These are phyloP conservation scores for Platypus cylindrus DNA, from an alignment of 2,888 invertebrate species.

Conservation along the genomic window DNA sequence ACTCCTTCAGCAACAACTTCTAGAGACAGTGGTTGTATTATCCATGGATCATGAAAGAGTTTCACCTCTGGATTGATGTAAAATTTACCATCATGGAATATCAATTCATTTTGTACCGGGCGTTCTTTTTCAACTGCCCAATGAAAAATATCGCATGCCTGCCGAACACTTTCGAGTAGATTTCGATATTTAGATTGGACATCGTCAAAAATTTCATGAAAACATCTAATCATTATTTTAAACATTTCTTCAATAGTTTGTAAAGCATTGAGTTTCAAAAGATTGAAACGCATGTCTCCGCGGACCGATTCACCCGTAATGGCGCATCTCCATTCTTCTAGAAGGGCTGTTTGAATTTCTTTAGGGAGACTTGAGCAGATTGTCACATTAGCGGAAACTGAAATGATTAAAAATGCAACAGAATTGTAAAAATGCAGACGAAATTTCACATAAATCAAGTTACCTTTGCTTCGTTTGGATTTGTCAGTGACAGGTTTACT, in stretches of 20 bases:
- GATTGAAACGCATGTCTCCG: constrained; percentile 36
- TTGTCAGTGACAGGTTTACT: constrained; percentile 7
- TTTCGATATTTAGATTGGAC: constrained; percentile 31
- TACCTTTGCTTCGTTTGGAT: no score
- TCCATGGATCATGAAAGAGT: constrained; percentile 21
- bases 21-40: constrained; percentile 7
- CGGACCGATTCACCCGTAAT: constrained; percentile 44
- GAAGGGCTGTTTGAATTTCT: constrained; percentile 31
- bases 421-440: no score
- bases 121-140: constrained; percentile 35
- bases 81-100: constrained; percentile 34
- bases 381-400: no score
- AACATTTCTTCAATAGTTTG: constrained; percentile 38
- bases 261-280: constrained; percentile 37
- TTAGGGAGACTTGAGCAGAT: no score
- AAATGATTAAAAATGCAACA: no score
- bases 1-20: constrained; percentile 14
- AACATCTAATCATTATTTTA: constrained; percentile 37
- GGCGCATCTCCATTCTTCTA: constrained; percentile 46
- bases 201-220: constrained; percentile 40
- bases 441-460: no score
- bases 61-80: constrained; percentile 28
- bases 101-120: constrained; percentile 33
- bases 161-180: constrained; percentile 34
- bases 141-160: constrained; percentile 23